Base-by-base conservation (phyloP, 2,888 invertebrate species). In the Aphrophora alni region DNA sequence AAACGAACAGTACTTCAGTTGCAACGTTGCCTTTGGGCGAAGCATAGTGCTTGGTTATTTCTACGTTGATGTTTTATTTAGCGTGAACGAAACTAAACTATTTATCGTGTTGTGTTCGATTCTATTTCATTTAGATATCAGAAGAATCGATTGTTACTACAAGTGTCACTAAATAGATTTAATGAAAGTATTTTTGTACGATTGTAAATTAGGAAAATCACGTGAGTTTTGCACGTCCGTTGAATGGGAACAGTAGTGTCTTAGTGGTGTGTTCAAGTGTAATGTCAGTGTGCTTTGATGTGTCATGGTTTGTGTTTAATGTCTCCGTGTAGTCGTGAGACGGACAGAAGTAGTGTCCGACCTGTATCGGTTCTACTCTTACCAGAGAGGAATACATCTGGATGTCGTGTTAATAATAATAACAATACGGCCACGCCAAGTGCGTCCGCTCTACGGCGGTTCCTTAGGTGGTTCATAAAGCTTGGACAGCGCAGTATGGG, bases 401-500 rank as follows among this genome's bases (percentile, higher is more conserved):
- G 80, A 59, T 59, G 59, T 14, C 59, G 59, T 21, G 59, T 4
- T 59, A 59, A 74, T 27, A 72, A 14, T 28, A 72, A 14, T 28
- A 38, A 72, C 33, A 27, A 38, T 26, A 10, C 75, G 75, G 2
- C 33, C 0, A 26, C 71, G 71, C 74, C 38, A 21, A 38, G 75
- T 27, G 75, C 59, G 33, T 77, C 77, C 25, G 77, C 77, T 17
- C 38, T 69, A 8, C 1, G 77, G 24, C 17, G 77, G 38, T 77
- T 77, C 69, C 38, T 77, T 12, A 68, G 77, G 38, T 77, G 77
- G 77, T 77, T 77, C 38, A 70, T 38, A 7, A 59, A 70, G n/a
- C 38, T 77, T 28, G 77, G 77, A n/a, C 77, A 77, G 70, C 28
- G 77, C 38, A 77, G 69, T 33, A 70, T 77, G 28, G 77, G 77